Base-by-base conservation (phyloP, 2,113 vertebrate species). In the Trochalopteron elliotii region DNA sequence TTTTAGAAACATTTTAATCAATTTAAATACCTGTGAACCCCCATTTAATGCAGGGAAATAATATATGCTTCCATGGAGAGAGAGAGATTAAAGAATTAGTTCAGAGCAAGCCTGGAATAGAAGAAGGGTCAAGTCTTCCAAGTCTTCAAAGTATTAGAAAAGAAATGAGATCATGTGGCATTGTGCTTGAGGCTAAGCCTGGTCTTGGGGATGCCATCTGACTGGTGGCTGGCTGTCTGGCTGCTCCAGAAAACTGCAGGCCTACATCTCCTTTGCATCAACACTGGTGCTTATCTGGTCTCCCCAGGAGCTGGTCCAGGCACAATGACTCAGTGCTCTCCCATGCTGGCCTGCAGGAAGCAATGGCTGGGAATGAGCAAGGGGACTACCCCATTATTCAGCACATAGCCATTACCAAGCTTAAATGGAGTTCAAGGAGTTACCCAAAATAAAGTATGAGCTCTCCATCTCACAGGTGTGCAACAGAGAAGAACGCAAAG, bases 161-260 rank as follows among this genome's bases (percentile, higher is more conserved):
- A 76, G 49, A 86, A 81, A 63, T 30, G 57, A 83, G 30, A 40
- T 63, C 63, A 74, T 45, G 64, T 67, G 87, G 68, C 67, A 63
- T 2, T 68, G 22, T 1, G 11, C 80, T 81, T 75, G 31, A 89
- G 83, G 94, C 71, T 83, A 70, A 61, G 23, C 35, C 39, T 88
- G 67, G 49, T 86, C 33, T 59, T 67, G 39, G 53, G 45, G 75
- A 45, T 92, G 82, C 52, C 86, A 83, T 74, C 69, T 81, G 83
- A 67, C 71, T 44, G 57, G 22, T 75, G 77, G 18, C 31, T 96
- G 91, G 9, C 47, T 91, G 93, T 2, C 57, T 93, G 88, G 1
- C 81, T 93, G 83, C n/a, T 93, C 71, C 72, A 81, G 76, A 94
- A 95, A 81, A 52, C 76, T 87, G n/a, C 49, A 96, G 49, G 63